Conservation (phyloP, 2,113 vertebrate genomes). For the Dolichotis patagonum region DNA sequence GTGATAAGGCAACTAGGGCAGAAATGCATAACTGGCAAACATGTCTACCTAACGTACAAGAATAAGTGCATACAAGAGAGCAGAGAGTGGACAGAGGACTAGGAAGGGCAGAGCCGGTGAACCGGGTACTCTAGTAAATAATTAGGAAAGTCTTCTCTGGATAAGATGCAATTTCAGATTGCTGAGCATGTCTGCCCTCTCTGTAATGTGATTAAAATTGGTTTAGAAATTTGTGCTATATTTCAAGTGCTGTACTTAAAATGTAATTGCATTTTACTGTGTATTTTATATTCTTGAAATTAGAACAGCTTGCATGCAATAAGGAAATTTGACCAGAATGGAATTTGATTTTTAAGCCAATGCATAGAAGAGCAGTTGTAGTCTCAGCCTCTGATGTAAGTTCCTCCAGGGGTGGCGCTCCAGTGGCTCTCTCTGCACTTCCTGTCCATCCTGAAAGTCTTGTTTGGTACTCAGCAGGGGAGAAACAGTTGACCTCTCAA, state of each 20-base stretch:
- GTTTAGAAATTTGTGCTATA: slow-evolving; percentile 76
- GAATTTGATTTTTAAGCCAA: slow-evolving; percentile 78
- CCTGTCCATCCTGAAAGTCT: slow-evolving; percentile 58
- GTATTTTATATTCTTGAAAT: slow-evolving; percentile 78
- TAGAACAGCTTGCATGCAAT: slow-evolving; percentile 78
- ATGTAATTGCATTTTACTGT: slow-evolving; percentile 76
- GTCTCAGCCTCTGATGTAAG: slow-evolving; percentile 61
- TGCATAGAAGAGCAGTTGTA: slow-evolving; percentile 59
- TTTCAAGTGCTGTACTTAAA: slow-evolving; percentile 79
- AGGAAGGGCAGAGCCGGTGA: background rate
- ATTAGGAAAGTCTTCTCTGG: slow-evolving; percentile 59
- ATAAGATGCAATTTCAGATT: slow-evolving; percentile 70
- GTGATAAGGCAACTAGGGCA: background rate
- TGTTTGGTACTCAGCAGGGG: slow-evolving; percentile 39
- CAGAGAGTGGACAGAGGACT: background rate
- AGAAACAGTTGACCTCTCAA: slow-evolving; percentile 39
- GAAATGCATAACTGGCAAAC: background rate
- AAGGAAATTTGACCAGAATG: slow-evolving; percentile 75
- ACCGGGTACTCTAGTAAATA: slow-evolving; percentile 45
- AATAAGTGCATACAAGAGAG: background rate
- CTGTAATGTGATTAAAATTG: slow-evolving; percentile 81
- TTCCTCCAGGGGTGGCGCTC: slow-evolving; percentile 55
- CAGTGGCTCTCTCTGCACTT: slow-evolving; percentile 27
- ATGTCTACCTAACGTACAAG: background rate
- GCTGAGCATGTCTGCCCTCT: slow-evolving; percentile 69